Percentiles rank a stretch among this genome's conserved stretches.
phyloP scores from a whole-genome alignment of 1,140 invertebrate genomes.

The Drosophila repleta region DNA sequence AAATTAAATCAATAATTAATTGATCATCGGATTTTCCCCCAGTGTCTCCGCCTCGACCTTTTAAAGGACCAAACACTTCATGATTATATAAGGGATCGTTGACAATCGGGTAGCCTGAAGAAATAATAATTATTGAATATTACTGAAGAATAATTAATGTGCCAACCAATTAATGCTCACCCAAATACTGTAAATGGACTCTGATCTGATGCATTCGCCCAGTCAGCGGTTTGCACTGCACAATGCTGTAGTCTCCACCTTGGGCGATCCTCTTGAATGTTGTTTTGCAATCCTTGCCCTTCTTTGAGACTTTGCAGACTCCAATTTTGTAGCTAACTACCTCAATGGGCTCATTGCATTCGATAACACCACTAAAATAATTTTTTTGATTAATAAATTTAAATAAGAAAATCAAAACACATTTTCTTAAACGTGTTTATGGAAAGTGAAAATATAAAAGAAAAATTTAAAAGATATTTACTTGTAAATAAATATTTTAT shows the following conservation, averaged over 20 bases:
- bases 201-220: slow-evolving; percentile 99
- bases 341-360: slow-evolving; percentile 96
- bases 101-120: slow-evolving; percentile 88
- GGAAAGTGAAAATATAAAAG: neutral
- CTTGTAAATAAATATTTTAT: neutral
- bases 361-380: slow-evolving; percentile 85
- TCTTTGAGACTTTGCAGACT: slow-evolving; percentile 94
- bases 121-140: neutral
- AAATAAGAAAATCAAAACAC: no score
- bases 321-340: slow-evolving; percentile 97
- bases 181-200: slow-evolving; percentile 95
- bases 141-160: neutral
- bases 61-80: slow-evolving; percentile 94
- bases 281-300: slow-evolving; percentile 95
- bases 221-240: slow-evolving; percentile 96
- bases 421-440: no score
- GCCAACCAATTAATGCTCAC: slow-evolving; percentile 1
- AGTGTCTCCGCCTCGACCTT: slow-evolving; percentile 95
- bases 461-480: no score
- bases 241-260: slow-evolving; percentile 95
- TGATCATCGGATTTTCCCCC: slow-evolving; percentile 96
- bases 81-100: slow-evolving; percentile 99
- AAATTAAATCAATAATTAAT: slow-evolving; percentile 93
- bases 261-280: slow-evolving; percentile 94
- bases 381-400: no score